These are phyloP conservation scores for Watsonalla cultraria DNA, from an alignment of 2,888 invertebrate genomes.

Conservation along the genomic window DNA sequence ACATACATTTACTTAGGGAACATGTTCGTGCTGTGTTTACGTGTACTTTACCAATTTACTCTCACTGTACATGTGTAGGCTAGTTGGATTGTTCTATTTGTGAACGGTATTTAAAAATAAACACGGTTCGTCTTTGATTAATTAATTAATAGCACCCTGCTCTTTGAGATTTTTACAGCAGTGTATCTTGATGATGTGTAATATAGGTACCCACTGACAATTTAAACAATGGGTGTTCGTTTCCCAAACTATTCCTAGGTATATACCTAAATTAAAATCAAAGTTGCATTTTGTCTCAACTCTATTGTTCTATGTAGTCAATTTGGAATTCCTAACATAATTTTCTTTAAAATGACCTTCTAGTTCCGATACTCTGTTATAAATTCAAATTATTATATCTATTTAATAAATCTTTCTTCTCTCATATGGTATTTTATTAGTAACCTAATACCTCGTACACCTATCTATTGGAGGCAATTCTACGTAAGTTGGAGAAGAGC, in stretches of 20 bases:
- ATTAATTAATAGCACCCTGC: constrained; percentile 53
- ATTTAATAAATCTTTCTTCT: constrained; percentile 78
- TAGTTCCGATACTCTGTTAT: constrained; percentile 68
- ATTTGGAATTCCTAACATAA: constrained; percentile 53
- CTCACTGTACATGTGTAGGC: not conserved
- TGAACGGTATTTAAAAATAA: constrained; percentile 20
- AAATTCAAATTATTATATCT: constrained; percentile 72
- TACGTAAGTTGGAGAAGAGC: no score
- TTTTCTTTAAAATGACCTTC: constrained; percentile 54
- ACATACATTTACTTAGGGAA: not conserved
- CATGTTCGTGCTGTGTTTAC: not conserved
- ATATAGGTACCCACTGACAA: constrained; percentile 10
- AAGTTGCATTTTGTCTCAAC: constrained; percentile 37
- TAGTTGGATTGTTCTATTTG: constrained; percentile 4
- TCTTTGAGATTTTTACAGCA: constrained; percentile 28
- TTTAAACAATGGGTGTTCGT: constrained; percentile 30
- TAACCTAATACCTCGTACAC: not conserved
- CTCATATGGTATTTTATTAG: constrained; percentile 55
- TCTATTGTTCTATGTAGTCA: constrained; percentile 52
- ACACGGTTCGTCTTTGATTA: constrained; percentile 31
- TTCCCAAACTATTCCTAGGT: constrained; percentile 25
- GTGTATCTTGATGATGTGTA: constrained; percentile 8
- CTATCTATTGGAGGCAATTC: not conserved
- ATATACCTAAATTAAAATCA: constrained; percentile 8
- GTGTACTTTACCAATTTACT: not conserved